Evolutionary conservation across 1,140 invertebrate species (phyloP).

Genomic region (Anoplolepis gracilipes): DNA sequence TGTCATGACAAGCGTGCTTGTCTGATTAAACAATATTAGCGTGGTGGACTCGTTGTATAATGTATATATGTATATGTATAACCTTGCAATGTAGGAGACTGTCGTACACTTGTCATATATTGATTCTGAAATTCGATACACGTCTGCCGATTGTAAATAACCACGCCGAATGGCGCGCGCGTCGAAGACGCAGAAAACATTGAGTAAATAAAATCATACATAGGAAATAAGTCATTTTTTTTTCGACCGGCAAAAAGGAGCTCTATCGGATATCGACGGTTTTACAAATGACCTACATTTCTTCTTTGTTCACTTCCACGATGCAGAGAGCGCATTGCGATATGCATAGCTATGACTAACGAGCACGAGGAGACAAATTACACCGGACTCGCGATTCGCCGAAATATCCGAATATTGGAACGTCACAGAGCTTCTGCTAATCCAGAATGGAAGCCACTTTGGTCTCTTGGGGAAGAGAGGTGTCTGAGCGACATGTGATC

Average conservation of each 20-base stretch:
- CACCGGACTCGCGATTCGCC: slow-evolving; percentile 32
- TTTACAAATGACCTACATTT: slow-evolving; percentile 58
- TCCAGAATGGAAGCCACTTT: slow-evolving; percentile 3
- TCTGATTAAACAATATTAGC: slow-evolving; percentile 35
- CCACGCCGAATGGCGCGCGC: neutral
- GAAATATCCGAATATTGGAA: slow-evolving; percentile 24
- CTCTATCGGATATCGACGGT: slow-evolving; percentile 49
- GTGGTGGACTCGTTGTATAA: neutral
- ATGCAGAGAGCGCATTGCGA: slow-evolving; percentile 36
- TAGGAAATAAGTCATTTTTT: slow-evolving; percentile 47
- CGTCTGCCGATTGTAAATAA: slow-evolving; percentile 38
- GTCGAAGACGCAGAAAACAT: neutral
- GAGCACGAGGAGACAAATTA: slow-evolving; percentile 52
- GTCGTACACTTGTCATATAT: slow-evolving; percentile 36
- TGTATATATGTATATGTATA: too few species aligned
- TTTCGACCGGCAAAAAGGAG: slow-evolving; percentile 17
- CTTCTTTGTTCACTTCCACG: slow-evolving; percentile 39
- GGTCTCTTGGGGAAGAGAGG: neutral
- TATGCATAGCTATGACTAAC: slow-evolving; percentile 49
- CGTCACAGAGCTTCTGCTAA: slow-evolving; percentile 15
- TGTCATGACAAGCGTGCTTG: neutral
- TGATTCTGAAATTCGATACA: slow-evolving; percentile 49
- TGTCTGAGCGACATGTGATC: neutral
- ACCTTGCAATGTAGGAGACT: neutral
- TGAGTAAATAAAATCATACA: slow-evolving; percentile 58